These are phyloP conservation scores for Homarus gammarus DNA, from an alignment of 2,888 invertebrate species.

Conservation along the genomic window DNA sequence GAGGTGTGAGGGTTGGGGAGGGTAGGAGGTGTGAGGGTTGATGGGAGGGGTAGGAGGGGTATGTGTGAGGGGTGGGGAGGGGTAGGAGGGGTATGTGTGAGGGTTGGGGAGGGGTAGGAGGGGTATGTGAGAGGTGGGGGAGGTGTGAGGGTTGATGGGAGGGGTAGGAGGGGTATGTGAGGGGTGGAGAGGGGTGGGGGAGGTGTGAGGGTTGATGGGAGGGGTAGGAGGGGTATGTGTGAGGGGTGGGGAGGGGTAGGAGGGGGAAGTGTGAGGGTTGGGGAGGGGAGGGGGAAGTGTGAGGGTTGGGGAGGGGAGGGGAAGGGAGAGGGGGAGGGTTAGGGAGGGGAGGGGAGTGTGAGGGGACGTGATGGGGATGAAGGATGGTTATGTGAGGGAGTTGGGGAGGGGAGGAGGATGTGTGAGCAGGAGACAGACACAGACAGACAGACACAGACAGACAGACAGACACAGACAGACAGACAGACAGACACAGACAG, in stretches of 20 bases:
- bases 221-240: too few species aligned
- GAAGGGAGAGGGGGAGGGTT: background rate
- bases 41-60: background rate
- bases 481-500: too few species aligned
- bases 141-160: background rate
- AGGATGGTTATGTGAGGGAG: background rate
- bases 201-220: too few species aligned
- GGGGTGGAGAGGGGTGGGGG: too few species aligned
- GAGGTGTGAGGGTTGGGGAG: background rate
- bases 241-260: too few species aligned
- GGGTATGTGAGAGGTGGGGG: background rate
- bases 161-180: too few species aligned
- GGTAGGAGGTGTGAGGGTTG: background rate
- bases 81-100: background rate
- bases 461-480: too few species aligned
- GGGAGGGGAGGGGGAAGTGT: too few species aligned
- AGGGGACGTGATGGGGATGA: background rate
- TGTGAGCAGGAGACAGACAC: constrained; percentile 13
- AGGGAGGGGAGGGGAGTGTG: background rate
- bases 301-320: too few species aligned
- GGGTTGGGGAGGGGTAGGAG: background rate
- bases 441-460: too few species aligned
- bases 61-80: background rate
- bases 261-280: too few species aligned
- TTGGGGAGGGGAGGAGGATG: background rate